A percentile compares a stretch with the other conserved stretches of the same genome.
phyloP scores from a whole-genome alignment of 2,113 vertebrate genomes.

The Neomonachus schauinslandi region DNA sequence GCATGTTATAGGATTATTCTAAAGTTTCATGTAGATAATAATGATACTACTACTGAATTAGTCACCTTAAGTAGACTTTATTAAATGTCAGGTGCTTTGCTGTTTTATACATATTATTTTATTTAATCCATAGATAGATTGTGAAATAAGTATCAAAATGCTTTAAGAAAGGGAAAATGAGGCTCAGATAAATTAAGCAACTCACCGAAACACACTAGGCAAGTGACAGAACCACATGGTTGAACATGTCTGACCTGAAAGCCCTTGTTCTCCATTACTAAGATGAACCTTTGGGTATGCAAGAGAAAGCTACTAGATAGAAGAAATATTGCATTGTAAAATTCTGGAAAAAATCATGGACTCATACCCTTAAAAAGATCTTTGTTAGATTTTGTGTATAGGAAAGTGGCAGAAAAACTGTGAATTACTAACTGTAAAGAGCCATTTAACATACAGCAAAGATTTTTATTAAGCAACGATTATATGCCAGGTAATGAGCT shows the following conservation, averaged over 20 bases:
- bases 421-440: neutral
- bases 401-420: neutral
- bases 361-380: neutral
- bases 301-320: neutral
- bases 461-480: neutral
- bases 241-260: neutral
- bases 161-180: neutral
- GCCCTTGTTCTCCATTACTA: neutral
- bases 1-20: slow-evolving; percentile 66
- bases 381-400: neutral
- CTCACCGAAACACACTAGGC: neutral
- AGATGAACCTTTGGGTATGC: neutral
- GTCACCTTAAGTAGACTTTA: neutral
- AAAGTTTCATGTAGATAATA: neutral
- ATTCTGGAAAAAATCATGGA: neutral
- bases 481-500: neutral
- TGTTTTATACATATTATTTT: neutral
- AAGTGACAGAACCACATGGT: neutral
- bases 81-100: neutral
- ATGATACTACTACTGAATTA: neutral
- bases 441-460: neutral
- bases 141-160: neutral
- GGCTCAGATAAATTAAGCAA: neutral
- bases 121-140: neutral
- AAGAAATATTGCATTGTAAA: neutral